Base-by-base conservation (phyloP, 2,113 vertebrate genomes). In the Tenebrosternarchus preto region DNA sequence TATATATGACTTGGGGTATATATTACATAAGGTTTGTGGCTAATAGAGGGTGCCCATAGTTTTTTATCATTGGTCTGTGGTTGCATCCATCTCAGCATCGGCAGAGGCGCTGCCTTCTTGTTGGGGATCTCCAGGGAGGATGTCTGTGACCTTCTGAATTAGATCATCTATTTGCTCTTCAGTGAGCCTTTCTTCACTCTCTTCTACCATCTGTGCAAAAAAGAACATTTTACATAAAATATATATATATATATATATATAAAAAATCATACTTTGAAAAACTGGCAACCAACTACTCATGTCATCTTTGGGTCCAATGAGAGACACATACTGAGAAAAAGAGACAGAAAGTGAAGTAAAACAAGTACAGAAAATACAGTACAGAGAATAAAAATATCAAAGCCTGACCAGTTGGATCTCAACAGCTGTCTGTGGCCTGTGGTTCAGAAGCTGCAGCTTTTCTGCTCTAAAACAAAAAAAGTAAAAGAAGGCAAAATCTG, bases 401-500 rank as follows among this genome's bases (percentile, higher is more conserved):
- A 19, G 3, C 43, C 95, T 94, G 78, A 99, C 97, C 80, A 99
- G 94, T 86, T 99, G 97, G 86, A 99, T 99, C 90, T 99, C 97
- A 80, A 99, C 97, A 75, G 97, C 97, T 0, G 95, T 98, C 89
- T 95, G 92, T 6, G 97, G 97, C 84, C 97, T 94, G 86, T 98
- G 96, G 89, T 99, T 99, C 83, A 99, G 87, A 36, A 99, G 91
- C 86, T 98, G 97, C 53, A 99, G 92, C 83, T 99, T 98, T 70
- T 98, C 97, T n/a, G 97, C 97, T 89, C 97, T 99, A 12, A 25
- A 78, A 33, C 76, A 7, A 57, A 75, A 17, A 73, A 46, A 27
- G 19, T 27, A 64, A 16, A 9, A 71, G 25, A 67, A n/a, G 7
- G 12, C 46, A 80, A 11, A 2, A 8, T 6, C 33, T 22, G 7